Evolutionary conservation across 2,797 vertebrate species (phyloP).

Genomic region (Sternotherus odoratus): DNA sequence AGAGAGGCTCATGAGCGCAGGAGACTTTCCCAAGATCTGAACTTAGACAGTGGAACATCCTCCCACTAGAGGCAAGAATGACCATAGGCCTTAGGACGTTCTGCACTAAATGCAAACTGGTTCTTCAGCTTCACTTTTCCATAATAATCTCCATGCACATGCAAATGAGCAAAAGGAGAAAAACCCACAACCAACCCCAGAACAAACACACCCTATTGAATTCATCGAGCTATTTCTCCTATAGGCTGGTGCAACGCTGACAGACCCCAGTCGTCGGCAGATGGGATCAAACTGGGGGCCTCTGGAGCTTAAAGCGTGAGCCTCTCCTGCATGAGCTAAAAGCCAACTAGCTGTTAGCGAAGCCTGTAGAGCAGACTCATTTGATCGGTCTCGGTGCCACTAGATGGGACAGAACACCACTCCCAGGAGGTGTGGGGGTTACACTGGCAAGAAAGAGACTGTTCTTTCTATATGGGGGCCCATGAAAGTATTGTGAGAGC

Average conservation of each 20-base stretch:
- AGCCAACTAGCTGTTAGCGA: too few species aligned
- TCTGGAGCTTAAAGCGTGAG: too few species aligned
- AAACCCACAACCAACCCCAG: not conserved
- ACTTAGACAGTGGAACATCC: not conserved
- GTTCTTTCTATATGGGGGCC: not conserved
- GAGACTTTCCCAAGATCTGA: not conserved
- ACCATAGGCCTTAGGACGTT: not conserved
- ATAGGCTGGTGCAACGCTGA: not conserved
- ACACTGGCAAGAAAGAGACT: not conserved
- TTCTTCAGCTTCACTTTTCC: constrained; percentile 24
- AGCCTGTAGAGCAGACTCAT: too few species aligned
- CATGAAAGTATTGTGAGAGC: not conserved
- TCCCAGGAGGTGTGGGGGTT: too few species aligned
- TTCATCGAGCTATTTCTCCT: not conserved
- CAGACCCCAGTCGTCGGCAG: too few species aligned
- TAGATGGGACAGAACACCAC: too few species aligned
- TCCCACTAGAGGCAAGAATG: not conserved
- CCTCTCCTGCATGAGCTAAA: too few species aligned
- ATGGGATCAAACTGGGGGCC: too few species aligned
- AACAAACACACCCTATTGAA: not conserved
- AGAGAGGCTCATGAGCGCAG: not conserved
- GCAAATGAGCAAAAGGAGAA: accelerated
- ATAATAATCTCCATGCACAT: accelerated
- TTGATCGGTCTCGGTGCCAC: too few species aligned
- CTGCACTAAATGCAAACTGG: not conserved